phyloP scores from a whole-genome alignment of 1,140 invertebrate species.

The Tribolium madens region DNA sequence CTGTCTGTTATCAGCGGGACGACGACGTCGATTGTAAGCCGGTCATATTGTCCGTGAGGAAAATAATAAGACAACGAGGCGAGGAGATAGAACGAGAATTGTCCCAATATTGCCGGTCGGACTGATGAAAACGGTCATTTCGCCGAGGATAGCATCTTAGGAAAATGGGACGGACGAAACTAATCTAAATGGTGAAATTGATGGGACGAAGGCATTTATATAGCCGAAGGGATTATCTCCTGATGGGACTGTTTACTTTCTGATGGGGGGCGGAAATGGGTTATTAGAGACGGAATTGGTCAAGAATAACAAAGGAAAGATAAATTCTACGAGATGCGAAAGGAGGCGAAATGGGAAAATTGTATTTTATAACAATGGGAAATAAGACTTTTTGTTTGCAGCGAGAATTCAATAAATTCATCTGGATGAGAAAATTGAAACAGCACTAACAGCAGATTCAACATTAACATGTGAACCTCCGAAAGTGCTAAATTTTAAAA shows the following conservation, averaged over 20 bases:
- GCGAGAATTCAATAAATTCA: too few relatives aligned
- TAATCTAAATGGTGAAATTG: conserved; percentile 43
- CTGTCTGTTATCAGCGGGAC: conserved; percentile 48
- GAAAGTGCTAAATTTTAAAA: too few relatives aligned
- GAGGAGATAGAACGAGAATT: conserved; percentile 24
- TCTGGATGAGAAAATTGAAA: too few relatives aligned
- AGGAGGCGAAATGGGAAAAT: not conserved
- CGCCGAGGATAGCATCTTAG: conserved; percentile 24
- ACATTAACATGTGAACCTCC: too few relatives aligned
- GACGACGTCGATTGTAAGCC: conserved; percentile 53
- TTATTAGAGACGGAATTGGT: conserved; percentile 23
- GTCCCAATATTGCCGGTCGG: conserved; percentile 29
- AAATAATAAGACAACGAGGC: conserved; percentile 49
- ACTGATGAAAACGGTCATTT: conserved; percentile 40
- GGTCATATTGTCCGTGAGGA: conserved; percentile 56
- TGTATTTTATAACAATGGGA: not conserved
- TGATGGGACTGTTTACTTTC: conserved; percentile 38
- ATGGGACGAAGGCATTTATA: conserved; percentile 35
- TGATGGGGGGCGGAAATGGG: conserved; percentile 16
- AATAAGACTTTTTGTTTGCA: not conserved
- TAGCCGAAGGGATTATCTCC: conserved; percentile 34
- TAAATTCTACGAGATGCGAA: conserved; percentile 7
- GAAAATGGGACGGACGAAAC: conserved; percentile 37
- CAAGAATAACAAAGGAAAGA: conserved; percentile 26
- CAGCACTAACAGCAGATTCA: too few relatives aligned